These are phyloP conservation scores for Apistogramma diplotaenia DNA, from an alignment of 2,113 vertebrate genomes.

Conservation along the genomic window DNA sequence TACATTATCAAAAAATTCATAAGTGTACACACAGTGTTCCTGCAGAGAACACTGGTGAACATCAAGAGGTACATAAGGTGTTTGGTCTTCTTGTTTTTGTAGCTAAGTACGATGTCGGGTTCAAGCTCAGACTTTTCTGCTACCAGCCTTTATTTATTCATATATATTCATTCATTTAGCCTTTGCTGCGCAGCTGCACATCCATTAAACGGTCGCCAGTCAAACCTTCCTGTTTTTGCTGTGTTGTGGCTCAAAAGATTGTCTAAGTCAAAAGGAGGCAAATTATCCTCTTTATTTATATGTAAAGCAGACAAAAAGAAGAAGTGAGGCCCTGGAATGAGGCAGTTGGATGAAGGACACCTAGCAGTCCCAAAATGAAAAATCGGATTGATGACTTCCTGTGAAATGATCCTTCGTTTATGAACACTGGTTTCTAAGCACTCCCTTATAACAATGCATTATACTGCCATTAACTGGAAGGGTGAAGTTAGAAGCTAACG, in stretches of 20 bases:
- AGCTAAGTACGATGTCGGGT: not conserved
- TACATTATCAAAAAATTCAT: not conserved
- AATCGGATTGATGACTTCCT: too few species aligned
- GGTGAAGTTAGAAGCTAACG: too few species aligned
- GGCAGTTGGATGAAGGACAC: too few species aligned
- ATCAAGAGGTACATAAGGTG: not conserved
- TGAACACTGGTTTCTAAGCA: too few species aligned
- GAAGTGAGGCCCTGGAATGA: too few species aligned
- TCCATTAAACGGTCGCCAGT: too few species aligned
- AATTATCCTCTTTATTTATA: not conserved
- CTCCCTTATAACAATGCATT: too few species aligned
- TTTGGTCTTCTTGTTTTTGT: not conserved
- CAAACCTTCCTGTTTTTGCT: not conserved
- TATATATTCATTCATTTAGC: not conserved
- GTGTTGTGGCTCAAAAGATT: not conserved
- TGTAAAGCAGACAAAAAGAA: not conserved
- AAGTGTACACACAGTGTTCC: not conserved
- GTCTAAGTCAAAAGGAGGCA: not conserved
- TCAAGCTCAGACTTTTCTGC: not conserved
- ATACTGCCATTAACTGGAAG: too few species aligned
- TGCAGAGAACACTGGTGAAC: not conserved
- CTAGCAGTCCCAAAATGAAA: too few species aligned
- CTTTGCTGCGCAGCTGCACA: not conserved
- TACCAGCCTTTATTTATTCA: not conserved
- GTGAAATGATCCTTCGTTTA: too few species aligned